Base-by-base conservation (phyloP, 2,113 vertebrate genomes). In the Hippocampus zosterae region DNA sequence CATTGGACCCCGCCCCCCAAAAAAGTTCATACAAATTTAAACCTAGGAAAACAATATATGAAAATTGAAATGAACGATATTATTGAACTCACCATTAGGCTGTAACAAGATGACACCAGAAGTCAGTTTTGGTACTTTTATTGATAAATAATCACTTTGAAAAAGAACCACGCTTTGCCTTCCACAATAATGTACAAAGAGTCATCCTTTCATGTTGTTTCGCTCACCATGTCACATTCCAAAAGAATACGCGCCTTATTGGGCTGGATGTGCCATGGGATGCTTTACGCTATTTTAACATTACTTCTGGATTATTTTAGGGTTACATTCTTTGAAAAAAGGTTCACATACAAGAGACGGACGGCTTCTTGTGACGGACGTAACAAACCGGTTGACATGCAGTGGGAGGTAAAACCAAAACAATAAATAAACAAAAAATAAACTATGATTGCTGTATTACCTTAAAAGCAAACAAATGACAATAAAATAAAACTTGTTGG, bases 91-190 rank as follows among this genome's bases (percentile, higher is more conserved):
- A 21, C 27, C 19, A 1, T 8, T 8, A 33, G 6, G 15, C 27
- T 60, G 15, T 8, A 33, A 60, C 11, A 61, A 68, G 37, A 68
- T 41, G 61, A 52, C 25, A 72, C 55, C 27, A 29, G 0, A 29
- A 57, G 19, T 25, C 52, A 56, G 46, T 44, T 75, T 79, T 85
- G 76, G 33, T 4, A 15, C 74, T 92, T 92, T 92, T 92, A 93
- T 93, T 93, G 90, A 92, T 92, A 93, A 93, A 93, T 92, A 91
- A 91, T 90, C 75, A 85, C 90, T 91, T 92, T 91, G 87, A 90
- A 92, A 93, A 93, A 92, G 87, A 90, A 68, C 85, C 85, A 87
- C 74, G 68, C 64, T 57, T 83, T 79, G 81, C 79, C 81, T 79
- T 90, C 75, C 76, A 79, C 68, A 70, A 74, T 90, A 87, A 37